A percentile compares a stretch with the other conserved stretches of the same genome.
Conservation (phyloP, 2,113 vertebrate genomes). For the Clupea harengus region DNA sequence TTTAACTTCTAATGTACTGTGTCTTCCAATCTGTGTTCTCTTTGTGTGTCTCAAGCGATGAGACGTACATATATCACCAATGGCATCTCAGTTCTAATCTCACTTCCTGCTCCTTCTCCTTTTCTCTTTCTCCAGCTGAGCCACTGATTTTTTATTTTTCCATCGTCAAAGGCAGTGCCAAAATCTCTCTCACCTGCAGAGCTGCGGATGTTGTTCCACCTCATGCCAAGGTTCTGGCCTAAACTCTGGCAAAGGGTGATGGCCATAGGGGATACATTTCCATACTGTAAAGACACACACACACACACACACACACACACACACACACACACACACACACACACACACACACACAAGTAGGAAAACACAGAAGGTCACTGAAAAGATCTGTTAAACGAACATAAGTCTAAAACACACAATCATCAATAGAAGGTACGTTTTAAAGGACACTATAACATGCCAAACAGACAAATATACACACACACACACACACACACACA, state of each 20-base stretch:
- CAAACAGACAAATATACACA: not conserved
- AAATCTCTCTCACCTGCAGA: conserved; percentile 75
- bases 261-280: conserved; percentile 85
- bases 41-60: not conserved
- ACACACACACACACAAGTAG: not conserved
- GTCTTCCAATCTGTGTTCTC: not conserved
- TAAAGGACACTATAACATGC: not conserved
- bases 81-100: not conserved
- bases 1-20: not conserved
- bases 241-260: conserved; percentile 89
- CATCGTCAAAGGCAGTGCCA: too few relatives aligned
- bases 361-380: not conserved
- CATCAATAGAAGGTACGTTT: not conserved
- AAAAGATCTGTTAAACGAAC: not conserved
- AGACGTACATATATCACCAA: not conserved
- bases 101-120: not conserved
- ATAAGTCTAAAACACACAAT: not conserved
- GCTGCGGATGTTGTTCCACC: conserved; percentile 87
- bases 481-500: not conserved
- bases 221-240: conserved; percentile 96
- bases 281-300: conserved; percentile 72
- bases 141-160: too few relatives aligned
- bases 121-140: not conserved
- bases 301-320: not conserved
- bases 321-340: not conserved